These are phyloP conservation scores for Malthinus seriepunctatus DNA, from an alignment of 2,888 invertebrate genomes.

Conservation along the genomic window DNA sequence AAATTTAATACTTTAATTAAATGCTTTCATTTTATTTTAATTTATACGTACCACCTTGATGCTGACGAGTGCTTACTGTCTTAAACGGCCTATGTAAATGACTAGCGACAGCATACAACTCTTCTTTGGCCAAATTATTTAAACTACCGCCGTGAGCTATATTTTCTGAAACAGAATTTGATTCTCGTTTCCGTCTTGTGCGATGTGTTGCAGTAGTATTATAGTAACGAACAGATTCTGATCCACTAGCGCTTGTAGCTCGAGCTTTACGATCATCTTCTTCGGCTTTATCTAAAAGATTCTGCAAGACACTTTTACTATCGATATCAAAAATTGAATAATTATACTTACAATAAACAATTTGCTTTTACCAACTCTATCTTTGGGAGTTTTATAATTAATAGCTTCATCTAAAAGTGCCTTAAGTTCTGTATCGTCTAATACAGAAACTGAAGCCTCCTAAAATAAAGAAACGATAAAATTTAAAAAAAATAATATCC, in stretches of 20 bases:
- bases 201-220: slow-evolving; percentile 54
- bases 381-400: slow-evolving; percentile 82
- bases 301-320: slow-evolving; percentile 55
- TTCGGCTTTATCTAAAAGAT: slow-evolving; percentile 76
- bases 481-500: not conserved
- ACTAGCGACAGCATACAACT: slow-evolving; percentile 45
- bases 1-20: too few species aligned
- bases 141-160: slow-evolving; percentile 62
- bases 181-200: slow-evolving; percentile 52
- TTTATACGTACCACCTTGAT: slow-evolving; percentile 62
- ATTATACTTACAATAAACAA: slow-evolving; percentile 70
- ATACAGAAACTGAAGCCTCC: slow-evolving; percentile 50
- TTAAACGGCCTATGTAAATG: slow-evolving; percentile 43
- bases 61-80: slow-evolving; percentile 56
- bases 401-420: slow-evolving; percentile 82
- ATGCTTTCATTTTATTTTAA: not conserved
- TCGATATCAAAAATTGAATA: not conserved
- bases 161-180: slow-evolving; percentile 58
- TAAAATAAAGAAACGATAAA: slow-evolving; percentile 12
- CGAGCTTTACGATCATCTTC: slow-evolving; percentile 69
- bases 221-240: slow-evolving; percentile 52
- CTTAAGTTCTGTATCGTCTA: slow-evolving; percentile 77
- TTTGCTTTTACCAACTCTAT: slow-evolving; percentile 81
- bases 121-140: slow-evolving; percentile 61
- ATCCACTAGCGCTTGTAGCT: slow-evolving; percentile 58